These are phyloP conservation scores for Eucriotettix oculatus DNA, from an alignment of 2,888 invertebrate genomes.

Conservation along the genomic window DNA sequence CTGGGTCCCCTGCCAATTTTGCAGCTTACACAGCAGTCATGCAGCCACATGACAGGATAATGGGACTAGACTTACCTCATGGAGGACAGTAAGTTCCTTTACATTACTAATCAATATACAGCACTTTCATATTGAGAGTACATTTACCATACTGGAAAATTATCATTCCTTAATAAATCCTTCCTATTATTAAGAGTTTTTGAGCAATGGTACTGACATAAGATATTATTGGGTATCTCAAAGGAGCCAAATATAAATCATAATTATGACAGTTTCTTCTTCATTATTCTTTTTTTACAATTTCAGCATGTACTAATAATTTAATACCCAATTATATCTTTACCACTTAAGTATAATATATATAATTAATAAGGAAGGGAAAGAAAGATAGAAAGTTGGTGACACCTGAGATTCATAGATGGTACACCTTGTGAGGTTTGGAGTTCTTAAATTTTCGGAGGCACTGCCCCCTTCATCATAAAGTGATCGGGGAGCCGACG, in stretches of 20 bases:
- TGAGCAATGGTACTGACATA: too few relatives aligned
- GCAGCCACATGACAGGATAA: conserved; percentile 38
- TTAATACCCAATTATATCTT: neutral
- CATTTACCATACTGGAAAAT: neutral
- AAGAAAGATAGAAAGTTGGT: too few relatives aligned
- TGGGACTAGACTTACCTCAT: conserved; percentile 41
- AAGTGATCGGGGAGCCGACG: too few relatives aligned
- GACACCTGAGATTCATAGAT: too few relatives aligned
- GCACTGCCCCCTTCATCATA: too few relatives aligned
- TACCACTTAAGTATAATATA: too few relatives aligned
- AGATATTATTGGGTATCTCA: neutral
- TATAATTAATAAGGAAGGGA: too few relatives aligned
- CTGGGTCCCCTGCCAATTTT: conserved; percentile 42
- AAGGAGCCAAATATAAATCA: neutral
- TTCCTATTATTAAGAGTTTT: too few relatives aligned
- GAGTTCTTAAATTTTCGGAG: too few relatives aligned
- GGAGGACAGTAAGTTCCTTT: conserved; percentile 31
- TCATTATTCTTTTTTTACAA: neutral
- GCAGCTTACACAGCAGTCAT: conserved; percentile 36
- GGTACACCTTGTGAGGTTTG: too few relatives aligned
- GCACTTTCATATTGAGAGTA: neutral
- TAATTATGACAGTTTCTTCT: neutral
- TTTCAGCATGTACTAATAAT: neutral
- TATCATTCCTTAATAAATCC: too few relatives aligned
- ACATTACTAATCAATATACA: too few relatives aligned